Evolutionary conservation across 2,888 invertebrate genomes (phyloP).

Genomic region (Strigamia maritima): DNA sequence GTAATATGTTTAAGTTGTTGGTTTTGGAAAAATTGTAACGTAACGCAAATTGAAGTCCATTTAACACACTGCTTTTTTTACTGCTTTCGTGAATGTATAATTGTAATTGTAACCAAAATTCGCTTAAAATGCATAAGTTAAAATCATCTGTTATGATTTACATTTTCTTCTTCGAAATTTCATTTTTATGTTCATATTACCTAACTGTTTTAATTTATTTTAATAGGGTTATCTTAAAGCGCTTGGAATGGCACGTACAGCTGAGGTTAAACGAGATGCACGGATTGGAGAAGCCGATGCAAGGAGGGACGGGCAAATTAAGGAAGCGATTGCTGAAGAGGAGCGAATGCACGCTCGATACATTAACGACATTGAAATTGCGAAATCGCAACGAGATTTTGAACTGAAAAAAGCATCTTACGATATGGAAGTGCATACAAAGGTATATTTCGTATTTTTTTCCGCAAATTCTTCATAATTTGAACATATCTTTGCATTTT

Average conservation of each 20-base stretch:
- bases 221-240: slow-evolving; percentile 84
- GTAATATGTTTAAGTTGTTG: too few species aligned
- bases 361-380: slow-evolving; percentile 93
- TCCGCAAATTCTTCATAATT: slow-evolving; percentile 85
- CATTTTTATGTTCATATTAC: slow-evolving; percentile 35
- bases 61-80: slow-evolving; percentile 26
- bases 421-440: slow-evolving; percentile 94
- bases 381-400: slow-evolving; percentile 93
- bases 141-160: neutral
- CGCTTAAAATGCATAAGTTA: slow-evolving; percentile 40
- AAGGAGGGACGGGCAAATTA: slow-evolving; percentile 82
- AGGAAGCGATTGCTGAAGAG: slow-evolving; percentile 94
- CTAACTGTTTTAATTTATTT: slow-evolving; percentile 31
- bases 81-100: neutral
- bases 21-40: too few species aligned
- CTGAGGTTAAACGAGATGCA: slow-evolving; percentile 92
- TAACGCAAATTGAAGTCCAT: neutral
- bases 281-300: slow-evolving; percentile 97
- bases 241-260: slow-evolving; percentile 89
- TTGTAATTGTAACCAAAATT: slow-evolving; percentile 34
- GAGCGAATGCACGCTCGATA: slow-evolving; percentile 89
- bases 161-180: neutral
- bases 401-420: slow-evolving; percentile 95
- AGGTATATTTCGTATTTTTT: slow-evolving; percentile 58
- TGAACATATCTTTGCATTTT: slow-evolving; percentile 54